Evolutionary conservation across 2,113 vertebrate species (phyloP).

Genomic region (Xyliphius kryptos): DNA sequence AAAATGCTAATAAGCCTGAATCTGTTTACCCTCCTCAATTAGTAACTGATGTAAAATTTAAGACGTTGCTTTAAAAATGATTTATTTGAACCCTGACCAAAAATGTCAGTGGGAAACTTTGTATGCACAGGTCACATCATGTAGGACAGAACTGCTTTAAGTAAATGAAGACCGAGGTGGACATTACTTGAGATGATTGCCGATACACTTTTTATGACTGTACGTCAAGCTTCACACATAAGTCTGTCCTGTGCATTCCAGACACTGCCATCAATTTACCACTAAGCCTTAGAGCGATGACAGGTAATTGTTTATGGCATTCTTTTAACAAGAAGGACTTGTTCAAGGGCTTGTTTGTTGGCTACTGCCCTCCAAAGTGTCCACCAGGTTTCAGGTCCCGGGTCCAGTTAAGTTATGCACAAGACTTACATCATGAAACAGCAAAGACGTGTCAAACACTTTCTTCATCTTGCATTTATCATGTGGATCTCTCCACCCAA

Average conservation of each 20-base stretch:
- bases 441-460: neutral
- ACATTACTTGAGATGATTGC: conserved; percentile 9
- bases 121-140: neutral
- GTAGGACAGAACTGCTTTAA: conserved; percentile 2
- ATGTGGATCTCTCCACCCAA: neutral
- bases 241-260: conserved; percentile 1
- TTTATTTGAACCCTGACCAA: conserved; percentile 53
- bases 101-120: neutral
- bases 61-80: conserved; percentile 58
- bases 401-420: conserved; percentile 4
- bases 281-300: conserved; percentile 12
- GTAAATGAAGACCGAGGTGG: neutral
- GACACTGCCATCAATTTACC: conserved; percentile 7
- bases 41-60: conserved; percentile 64
- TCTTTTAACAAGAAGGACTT: conserved; percentile 25
- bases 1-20: conserved; percentile 56
- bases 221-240: neutral
- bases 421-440: neutral
- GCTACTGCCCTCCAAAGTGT: neutral
- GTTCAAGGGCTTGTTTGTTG: conserved; percentile 23
- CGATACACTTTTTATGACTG: neutral
- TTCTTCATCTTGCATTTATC: neutral
- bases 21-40: conserved; percentile 56
- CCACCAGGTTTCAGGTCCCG: conserved; percentile 2
- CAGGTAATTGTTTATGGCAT: conserved; percentile 22